These are phyloP conservation scores for Sorex fumeus DNA, from an alignment of 2,113 vertebrate species.

Conservation along the genomic window DNA sequence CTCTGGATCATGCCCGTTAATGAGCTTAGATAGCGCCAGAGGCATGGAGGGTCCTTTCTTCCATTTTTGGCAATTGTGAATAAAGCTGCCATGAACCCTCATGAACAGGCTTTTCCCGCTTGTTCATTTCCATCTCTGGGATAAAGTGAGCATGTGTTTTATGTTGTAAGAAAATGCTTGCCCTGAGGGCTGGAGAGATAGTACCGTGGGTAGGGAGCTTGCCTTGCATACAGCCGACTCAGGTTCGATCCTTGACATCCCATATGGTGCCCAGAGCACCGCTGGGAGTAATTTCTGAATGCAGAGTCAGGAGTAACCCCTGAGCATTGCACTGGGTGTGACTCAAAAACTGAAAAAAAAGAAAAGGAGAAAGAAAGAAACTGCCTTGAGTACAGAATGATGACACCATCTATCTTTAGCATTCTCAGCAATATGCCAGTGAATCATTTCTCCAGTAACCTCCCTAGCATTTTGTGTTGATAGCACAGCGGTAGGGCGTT, in stretches of 20 bases:
- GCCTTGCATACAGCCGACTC: too few species aligned
- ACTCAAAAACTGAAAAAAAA: not conserved
- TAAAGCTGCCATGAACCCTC: not conserved
- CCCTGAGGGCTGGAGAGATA: not conserved
- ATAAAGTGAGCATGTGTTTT: not conserved
- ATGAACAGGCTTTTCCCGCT: not conserved
- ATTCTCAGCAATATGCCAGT: not conserved
- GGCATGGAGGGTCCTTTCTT: too few species aligned
- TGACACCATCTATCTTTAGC: not conserved
- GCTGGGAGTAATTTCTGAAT: too few species aligned
- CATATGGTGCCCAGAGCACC: too few species aligned
- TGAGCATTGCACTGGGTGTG: too few species aligned
- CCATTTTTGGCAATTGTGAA: not conserved
- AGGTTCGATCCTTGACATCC: too few species aligned
- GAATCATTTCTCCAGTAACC: not conserved
- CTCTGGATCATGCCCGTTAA: too few species aligned
- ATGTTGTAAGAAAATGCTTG: not conserved
- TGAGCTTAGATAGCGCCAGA: too few species aligned
- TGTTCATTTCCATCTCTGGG: not conserved
- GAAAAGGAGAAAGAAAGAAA: not conserved
- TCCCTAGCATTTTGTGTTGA: too few species aligned
- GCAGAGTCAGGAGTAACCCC: too few species aligned
- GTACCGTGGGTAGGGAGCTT: too few species aligned
- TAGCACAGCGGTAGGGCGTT: too few species aligned
- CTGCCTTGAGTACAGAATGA: not conserved